phyloP scores from a whole-genome alignment of 2,113 vertebrate species.

The Tamias sibiricus region DNA sequence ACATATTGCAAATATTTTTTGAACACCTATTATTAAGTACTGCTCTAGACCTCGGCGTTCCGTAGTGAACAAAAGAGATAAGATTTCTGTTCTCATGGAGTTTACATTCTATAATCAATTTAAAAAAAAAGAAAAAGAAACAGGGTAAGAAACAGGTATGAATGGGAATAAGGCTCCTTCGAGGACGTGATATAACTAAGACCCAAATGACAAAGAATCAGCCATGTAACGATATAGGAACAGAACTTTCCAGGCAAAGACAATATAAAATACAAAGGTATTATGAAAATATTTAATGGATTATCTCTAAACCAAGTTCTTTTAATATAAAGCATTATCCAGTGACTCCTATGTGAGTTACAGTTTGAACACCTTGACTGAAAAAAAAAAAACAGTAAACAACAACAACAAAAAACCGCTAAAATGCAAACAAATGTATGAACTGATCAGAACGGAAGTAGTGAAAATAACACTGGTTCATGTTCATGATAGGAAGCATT shows the following conservation, averaged over 20 bases:
- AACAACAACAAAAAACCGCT: too few relatives aligned
- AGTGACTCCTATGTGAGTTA: not conserved
- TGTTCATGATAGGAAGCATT: not conserved
- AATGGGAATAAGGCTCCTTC: not conserved
- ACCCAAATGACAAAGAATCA: not conserved
- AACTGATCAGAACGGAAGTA: constrained; percentile 26
- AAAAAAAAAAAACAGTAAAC: not conserved
- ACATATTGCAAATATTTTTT: not conserved
- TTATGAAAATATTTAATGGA: not conserved
- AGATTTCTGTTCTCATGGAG: too few relatives aligned
- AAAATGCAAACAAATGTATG: not conserved
- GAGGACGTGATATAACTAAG: constrained; percentile 1
- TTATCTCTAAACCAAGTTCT: not conserved
- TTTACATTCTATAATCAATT: too few relatives aligned
- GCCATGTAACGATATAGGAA: not conserved
- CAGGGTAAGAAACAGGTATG: too few relatives aligned
- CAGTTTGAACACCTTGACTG: not conserved
- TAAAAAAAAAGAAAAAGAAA: too few relatives aligned
- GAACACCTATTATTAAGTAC: not conserved
- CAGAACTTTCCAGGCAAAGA: constrained; percentile 1
- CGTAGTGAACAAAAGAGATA: not conserved
- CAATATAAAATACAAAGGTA: not conserved
- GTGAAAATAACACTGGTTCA: not conserved
- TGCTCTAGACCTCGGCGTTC: not conserved
- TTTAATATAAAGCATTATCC: not conserved